Evolutionary conservation across 2,888 invertebrate genomes (phyloP).

Genomic region (Helleia helle): DNA sequence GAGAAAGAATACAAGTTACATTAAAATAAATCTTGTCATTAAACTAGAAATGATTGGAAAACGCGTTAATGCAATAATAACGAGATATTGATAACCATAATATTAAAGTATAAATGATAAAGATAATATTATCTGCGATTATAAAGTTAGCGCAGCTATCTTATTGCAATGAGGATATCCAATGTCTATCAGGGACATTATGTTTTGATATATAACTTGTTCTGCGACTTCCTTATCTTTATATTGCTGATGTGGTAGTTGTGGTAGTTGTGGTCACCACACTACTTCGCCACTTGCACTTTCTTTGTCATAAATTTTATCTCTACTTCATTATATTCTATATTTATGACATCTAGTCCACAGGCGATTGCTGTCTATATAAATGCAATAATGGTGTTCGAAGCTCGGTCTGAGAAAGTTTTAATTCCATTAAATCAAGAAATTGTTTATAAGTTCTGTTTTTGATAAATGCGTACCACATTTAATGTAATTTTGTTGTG

Average conservation of each 20-base stretch:
- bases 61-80: constrained; percentile 6
- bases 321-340: constrained; percentile 6
- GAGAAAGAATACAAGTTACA: constrained; percentile 1
- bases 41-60: constrained; percentile 7
- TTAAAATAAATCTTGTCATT: neutral
- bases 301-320: constrained; percentile 16
- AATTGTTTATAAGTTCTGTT: too few relatives aligned
- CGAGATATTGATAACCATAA: constrained; percentile 5
- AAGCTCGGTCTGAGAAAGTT: constrained; percentile 3
- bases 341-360: constrained; percentile 8
- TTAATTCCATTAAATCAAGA: too few relatives aligned
- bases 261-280: constrained; percentile 15
- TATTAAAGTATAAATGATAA: constrained; percentile 10
- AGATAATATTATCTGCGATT: constrained; percentile 11
- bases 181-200: constrained; percentile 15
- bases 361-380: neutral
- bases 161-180: constrained; percentile 17
- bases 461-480: too few relatives aligned
- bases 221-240: constrained; percentile 17
- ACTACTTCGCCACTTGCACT: constrained; percentile 16
- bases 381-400: neutral
- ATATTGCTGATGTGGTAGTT: constrained; percentile 13
- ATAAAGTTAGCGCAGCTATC: constrained; percentile 15
- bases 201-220: constrained; percentile 15
- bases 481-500: too few relatives aligned